A percentile compares a stretch with the other conserved stretches of the same genome.
Conservation (phyloP, 2,113 vertebrate species). For the Dipodomys spectabilis region DNA sequence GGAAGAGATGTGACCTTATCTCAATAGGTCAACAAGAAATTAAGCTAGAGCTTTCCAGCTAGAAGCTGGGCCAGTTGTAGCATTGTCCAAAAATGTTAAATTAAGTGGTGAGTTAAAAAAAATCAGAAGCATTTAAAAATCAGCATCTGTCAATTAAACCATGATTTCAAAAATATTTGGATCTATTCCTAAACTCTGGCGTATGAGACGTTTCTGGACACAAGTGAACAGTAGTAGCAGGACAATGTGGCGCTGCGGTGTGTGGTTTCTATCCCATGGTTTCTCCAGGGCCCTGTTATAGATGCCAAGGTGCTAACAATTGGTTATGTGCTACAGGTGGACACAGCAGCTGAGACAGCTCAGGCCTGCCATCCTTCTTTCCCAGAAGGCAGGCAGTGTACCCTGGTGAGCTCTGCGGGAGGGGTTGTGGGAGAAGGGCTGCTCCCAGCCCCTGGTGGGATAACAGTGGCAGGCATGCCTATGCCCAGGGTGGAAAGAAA, state of each 20-base stretch:
- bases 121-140: not conserved
- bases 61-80: not conserved
- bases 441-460: not conserved
- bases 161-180: not conserved
- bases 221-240: not conserved
- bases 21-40: not conserved
- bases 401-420: not conserved
- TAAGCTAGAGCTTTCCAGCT: not conserved
- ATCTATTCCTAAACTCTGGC: not conserved
- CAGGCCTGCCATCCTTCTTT: rapidly evolving
- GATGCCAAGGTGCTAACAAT: too few relatives aligned
- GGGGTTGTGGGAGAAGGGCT: slow-evolving; percentile 47
- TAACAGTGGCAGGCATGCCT: not conserved
- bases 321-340: not conserved
- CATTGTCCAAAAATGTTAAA: not conserved
- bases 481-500: not conserved
- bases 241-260: not conserved
- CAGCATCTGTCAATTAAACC: not conserved
- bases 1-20: not conserved
- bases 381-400: not conserved
- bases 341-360: not conserved
- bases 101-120: not conserved
- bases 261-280: not conserved
- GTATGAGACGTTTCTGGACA: not conserved
- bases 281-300: too few relatives aligned